Conservation (phyloP, 2,888 invertebrate genomes). For the Eupsilia transversa region DNA sequence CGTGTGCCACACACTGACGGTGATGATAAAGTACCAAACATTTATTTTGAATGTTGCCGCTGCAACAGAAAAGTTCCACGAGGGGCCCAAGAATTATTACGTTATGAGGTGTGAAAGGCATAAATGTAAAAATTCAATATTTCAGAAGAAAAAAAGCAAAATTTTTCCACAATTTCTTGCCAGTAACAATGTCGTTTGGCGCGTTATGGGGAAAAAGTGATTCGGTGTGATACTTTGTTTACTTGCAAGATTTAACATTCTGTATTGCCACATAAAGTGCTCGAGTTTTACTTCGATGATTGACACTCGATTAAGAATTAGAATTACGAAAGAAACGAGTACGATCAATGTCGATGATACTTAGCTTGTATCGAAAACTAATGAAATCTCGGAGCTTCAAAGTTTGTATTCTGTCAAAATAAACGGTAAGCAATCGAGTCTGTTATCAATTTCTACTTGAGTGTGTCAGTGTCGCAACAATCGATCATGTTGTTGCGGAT, state of each 20-base stretch:
- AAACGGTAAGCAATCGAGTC: slow-evolving; percentile 52
- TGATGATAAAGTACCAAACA: slow-evolving; percentile 88
- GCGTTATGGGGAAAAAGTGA: slow-evolving; percentile 65
- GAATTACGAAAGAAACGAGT: slow-evolving; percentile 2
- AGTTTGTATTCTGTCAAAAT: slow-evolving; percentile 53
- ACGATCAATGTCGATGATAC: slow-evolving; percentile 17
- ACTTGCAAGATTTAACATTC: slow-evolving; percentile 53
- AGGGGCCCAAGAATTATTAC: slow-evolving; percentile 88
- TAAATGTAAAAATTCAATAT: slow-evolving; percentile 91
- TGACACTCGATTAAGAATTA: slow-evolving; percentile 20
- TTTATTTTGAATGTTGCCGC: slow-evolving; percentile 89
- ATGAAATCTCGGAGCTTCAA: slow-evolving; percentile 20
- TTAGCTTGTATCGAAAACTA: slow-evolving; percentile 18
- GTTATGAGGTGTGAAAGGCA: slow-evolving; percentile 90
- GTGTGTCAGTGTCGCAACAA: slow-evolving; percentile 74
- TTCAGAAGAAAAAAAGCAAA: slow-evolving; percentile 83
- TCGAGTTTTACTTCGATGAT: slow-evolving; percentile 19
- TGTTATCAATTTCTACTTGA: slow-evolving; percentile 66
- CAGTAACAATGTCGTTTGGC: slow-evolving; percentile 79
- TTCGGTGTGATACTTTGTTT: slow-evolving; percentile 57
- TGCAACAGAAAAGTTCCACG: slow-evolving; percentile 87
- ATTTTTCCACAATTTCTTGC: slow-evolving; percentile 84
- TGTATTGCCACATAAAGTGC: slow-evolving; percentile 11
- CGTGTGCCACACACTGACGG: slow-evolving; percentile 76
- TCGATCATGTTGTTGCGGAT: slow-evolving; percentile 87